Evolutionary conservation across 2,113 vertebrate species (phyloP), one percentile per base, ranked within the genome.

Genomic region (Aramus guarauna): DNA sequence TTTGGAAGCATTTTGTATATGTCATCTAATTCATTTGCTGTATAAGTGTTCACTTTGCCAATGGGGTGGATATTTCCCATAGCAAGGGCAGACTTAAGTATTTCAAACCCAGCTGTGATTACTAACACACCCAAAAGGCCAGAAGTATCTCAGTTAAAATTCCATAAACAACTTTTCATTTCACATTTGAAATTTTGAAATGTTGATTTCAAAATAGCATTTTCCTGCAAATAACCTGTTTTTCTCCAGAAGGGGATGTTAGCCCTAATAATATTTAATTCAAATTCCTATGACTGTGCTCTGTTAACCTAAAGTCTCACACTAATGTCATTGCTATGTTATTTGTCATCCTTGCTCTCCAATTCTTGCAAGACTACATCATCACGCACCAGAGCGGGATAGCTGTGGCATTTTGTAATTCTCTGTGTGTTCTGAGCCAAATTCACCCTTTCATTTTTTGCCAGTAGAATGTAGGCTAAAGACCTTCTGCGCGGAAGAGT

Each of bases 301-400:
- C 75, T 92, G 27, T 74, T 95, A 90, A 85, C 50, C 34, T 64
- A 9, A 83, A 91, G 73, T 74, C 60, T n/a, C 45, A 76, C n/a
- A 41, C 37, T 93, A 90, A 92, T 83, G 48, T 43, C 84, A 88
- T 89, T 91, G 76, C 80, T 93, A 92, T 63, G 90, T 92, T 95
- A 66, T 93, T 96, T 92, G 92, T 97, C 85, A 95, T 94, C 72
- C 64, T 81, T 72, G 62, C 22, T 85, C 76, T 83, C 82, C 78
- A 84, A 85, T 94, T 93, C 92, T 74, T 93, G 39, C 48, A 74
- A 52, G 86, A 76, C 53, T 43, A 45, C 69, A 45, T 91, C 94
- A 95, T 81, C 68, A 48, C 2, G 3, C 39, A n/a, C 64, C 52
- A 69, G 56, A 78, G 39, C 68, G 50, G 82, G 62, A 95, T 87